Evolutionary conservation across 2,113 vertebrate genomes (phyloP).

Genomic region (Pteronura brasiliensis): DNA sequence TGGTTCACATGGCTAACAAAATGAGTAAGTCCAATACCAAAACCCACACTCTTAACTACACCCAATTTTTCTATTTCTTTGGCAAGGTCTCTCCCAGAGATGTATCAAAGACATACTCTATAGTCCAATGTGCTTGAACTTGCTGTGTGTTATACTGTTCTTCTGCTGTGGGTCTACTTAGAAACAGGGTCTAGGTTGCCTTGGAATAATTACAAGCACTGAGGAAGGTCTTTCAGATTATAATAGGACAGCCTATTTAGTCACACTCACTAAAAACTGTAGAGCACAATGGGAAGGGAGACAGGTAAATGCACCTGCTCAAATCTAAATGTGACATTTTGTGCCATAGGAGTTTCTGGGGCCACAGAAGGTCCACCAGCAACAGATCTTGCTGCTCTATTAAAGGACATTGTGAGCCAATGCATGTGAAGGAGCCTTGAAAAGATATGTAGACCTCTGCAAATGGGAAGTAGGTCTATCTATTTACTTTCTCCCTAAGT

Average conservation of each 20-base stretch:
- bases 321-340: background rate
- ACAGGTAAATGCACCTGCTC: background rate
- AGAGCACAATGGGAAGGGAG: background rate
- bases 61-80: background rate
- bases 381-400: background rate
- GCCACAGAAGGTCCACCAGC: background rate
- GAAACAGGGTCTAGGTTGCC: background rate
- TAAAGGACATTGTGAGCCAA: background rate
- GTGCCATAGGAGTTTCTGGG: background rate
- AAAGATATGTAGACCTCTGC: background rate
- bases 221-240: background rate
- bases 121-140: background rate
- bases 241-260: background rate
- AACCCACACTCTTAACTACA: background rate
- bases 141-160: background rate
- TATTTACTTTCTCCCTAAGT: background rate
- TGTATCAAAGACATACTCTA: background rate
- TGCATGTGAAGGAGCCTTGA: accelerated
- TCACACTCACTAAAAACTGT: background rate
- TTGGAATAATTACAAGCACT: background rate
- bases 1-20: background rate
- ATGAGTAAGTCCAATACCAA: background rate
- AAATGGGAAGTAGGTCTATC: background rate
- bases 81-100: background rate
- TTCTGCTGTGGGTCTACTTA: background rate